phyloP scores from a whole-genome alignment of 2,888 invertebrate species.

The Pharmacophagus antenor region DNA sequence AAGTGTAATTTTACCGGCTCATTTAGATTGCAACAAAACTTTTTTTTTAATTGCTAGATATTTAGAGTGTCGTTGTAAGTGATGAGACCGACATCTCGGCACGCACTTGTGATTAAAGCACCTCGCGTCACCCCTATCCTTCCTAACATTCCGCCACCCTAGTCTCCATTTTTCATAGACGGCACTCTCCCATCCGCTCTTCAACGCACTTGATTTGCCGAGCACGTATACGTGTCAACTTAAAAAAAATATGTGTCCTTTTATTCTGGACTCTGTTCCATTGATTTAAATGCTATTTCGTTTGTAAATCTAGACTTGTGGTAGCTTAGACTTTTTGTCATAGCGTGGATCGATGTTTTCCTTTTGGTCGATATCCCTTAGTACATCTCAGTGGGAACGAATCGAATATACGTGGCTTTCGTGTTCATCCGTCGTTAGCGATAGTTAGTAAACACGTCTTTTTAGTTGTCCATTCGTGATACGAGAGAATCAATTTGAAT shows the following conservation, averaged over 20 bases:
- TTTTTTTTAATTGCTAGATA: slow-evolving; percentile 7
- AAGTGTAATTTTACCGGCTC: not conserved
- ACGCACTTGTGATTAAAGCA: slow-evolving; percentile 72
- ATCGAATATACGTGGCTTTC: slow-evolving; percentile 57
- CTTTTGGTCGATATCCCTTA: slow-evolving; percentile 63
- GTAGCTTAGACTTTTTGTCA: slow-evolving; percentile 32
- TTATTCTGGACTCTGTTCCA: slow-evolving; percentile 52
- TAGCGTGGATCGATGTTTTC: slow-evolving; percentile 61
- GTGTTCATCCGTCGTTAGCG: slow-evolving; percentile 60
- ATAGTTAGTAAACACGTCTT: slow-evolving; percentile 42
- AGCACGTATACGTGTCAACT: slow-evolving; percentile 61
- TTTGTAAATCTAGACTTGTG: slow-evolving; percentile 28
- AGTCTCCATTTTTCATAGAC: slow-evolving; percentile 77
- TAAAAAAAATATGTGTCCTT: slow-evolving; percentile 34
- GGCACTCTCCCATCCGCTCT: slow-evolving; percentile 69
- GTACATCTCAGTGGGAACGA: slow-evolving; percentile 62
- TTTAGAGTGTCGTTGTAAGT: slow-evolving; percentile 24
- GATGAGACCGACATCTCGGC: slow-evolving; percentile 33
- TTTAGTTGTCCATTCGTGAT: slow-evolving; percentile 48
- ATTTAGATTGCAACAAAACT: not conserved
- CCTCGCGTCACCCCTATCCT: slow-evolving; percentile 56
- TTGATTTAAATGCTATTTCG: slow-evolving; percentile 41
- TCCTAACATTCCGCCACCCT: slow-evolving; percentile 71
- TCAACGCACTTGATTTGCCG: slow-evolving; percentile 77
- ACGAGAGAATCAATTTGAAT: slow-evolving; percentile 54